Evolutionary conservation across 2,797 vertebrate species (phyloP).

Genomic region (Morelia viridis): DNA sequence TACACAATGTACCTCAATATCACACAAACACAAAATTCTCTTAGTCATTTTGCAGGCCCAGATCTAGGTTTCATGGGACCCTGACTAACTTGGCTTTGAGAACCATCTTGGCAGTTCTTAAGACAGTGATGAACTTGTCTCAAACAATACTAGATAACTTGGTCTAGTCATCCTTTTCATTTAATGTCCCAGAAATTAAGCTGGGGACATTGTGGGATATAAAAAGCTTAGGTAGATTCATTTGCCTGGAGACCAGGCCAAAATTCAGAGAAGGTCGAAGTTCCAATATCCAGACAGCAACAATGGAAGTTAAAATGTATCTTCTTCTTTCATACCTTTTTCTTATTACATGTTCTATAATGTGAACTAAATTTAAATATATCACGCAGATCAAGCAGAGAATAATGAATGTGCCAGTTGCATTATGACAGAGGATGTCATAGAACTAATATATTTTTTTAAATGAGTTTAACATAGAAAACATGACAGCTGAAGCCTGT

Average conservation of each 20-base stretch:
- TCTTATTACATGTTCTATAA: not conserved
- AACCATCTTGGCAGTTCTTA: not conserved
- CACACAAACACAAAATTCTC: not conserved
- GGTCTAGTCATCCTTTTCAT: not conserved
- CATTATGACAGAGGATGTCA: constrained; percentile 22
- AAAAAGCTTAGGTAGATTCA: not conserved
- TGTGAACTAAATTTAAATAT: constrained; percentile 13
- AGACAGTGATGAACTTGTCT: not conserved
- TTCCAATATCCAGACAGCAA: not conserved
- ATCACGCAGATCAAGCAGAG: not conserved
- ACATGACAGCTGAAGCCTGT: constrained; percentile 27
- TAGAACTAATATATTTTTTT: constrained; percentile 10
- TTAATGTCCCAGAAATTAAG: not conserved
- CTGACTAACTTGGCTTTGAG: not conserved
- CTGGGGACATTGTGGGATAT: not conserved
- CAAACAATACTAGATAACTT: not conserved
- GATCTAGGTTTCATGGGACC: not conserved
- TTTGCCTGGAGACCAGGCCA: not conserved
- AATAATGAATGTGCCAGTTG: constrained; percentile 3
- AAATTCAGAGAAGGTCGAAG: not conserved
- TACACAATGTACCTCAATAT: not conserved
- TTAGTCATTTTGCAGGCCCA: not conserved
- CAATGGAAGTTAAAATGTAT: not conserved
- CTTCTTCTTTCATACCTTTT: not conserved
- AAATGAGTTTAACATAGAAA: constrained; percentile 16